These are phyloP conservation scores for Napeogenes inachia DNA, from an alignment of 2,888 invertebrate species.

Conservation along the genomic window DNA sequence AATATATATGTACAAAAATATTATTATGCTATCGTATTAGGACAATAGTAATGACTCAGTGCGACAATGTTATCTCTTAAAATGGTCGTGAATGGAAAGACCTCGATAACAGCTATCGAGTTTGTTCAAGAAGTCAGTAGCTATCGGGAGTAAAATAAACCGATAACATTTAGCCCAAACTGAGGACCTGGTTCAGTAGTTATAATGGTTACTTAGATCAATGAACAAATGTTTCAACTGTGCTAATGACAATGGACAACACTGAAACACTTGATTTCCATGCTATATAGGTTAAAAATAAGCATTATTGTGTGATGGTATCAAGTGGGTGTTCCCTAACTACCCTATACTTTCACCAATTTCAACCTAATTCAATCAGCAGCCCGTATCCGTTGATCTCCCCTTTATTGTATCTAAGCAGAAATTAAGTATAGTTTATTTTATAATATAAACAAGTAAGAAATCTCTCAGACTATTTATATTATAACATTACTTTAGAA, in stretches of 20 bases:
- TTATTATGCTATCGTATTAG: too few relatives aligned
- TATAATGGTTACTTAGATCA: slow-evolving; percentile 7
- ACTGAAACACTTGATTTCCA: not conserved
- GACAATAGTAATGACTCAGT: slow-evolving; percentile 42
- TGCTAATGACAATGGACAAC: slow-evolving; percentile 5
- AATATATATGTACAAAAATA: too few relatives aligned
- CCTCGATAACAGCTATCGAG: slow-evolving; percentile 42
- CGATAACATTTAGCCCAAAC: slow-evolving; percentile 30
- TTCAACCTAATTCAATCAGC: slow-evolving; percentile 59
- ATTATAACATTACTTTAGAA: too few relatives aligned
- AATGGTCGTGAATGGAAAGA: slow-evolving; percentile 40
- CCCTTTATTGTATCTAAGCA: slow-evolving; percentile 36
- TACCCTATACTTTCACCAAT: slow-evolving; percentile 40
- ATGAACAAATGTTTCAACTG: slow-evolving; percentile 8
- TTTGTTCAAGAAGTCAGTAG: slow-evolving; percentile 35
- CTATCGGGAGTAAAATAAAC: slow-evolving; percentile 36
- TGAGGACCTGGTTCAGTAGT: slow-evolving; percentile 13
- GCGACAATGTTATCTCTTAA: slow-evolving; percentile 41
- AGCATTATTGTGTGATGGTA: not conserved
- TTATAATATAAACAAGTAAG: too few relatives aligned
- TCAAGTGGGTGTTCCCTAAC: slow-evolving; percentile 16
- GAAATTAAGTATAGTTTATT: slow-evolving; percentile 26
- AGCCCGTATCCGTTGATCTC: slow-evolving; percentile 58
- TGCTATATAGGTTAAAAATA: not conserved
- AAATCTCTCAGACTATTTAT: too few relatives aligned